These are phyloP conservation scores for Macrosteles quadrilineatus DNA, from an alignment of 1,140 invertebrate genomes.

Conservation along the genomic window DNA sequence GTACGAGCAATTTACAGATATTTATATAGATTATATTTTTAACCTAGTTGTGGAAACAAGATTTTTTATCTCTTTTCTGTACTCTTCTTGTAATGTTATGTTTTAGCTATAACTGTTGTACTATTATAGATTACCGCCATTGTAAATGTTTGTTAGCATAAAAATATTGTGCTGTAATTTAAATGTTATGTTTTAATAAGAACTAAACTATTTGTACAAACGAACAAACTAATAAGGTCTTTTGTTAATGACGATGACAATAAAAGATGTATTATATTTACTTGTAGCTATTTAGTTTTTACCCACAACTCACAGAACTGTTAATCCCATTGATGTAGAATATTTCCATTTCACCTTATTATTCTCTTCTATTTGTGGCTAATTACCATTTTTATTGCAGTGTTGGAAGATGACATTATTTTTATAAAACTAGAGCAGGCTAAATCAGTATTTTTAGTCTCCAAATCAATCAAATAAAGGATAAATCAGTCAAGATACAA, in stretches of 20 bases:
- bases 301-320: too few relatives aligned
- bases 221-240: slow-evolving; percentile 1
- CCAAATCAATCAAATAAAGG: too few relatives aligned
- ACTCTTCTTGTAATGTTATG: slow-evolving; percentile 2
- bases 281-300: too few relatives aligned
- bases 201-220: slow-evolving; percentile 16
- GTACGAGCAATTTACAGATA: background rate
- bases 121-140: background rate
- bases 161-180: slow-evolving; percentile 23
- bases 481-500: too few relatives aligned
- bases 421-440: too few relatives aligned
- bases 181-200: slow-evolving; percentile 21
- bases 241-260: slow-evolving; percentile 24
- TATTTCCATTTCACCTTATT: too few relatives aligned
- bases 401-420: too few relatives aligned
- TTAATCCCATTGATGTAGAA: too few relatives aligned
- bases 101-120: slow-evolving; percentile 18
- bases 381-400: too few relatives aligned
- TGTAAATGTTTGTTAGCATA: background rate
- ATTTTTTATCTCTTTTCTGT: slow-evolving; percentile 13
- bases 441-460: too few relatives aligned
- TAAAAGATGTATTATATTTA: slow-evolving; percentile 26
- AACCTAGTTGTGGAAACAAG: slow-evolving; percentile 12
- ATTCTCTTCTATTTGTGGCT: too few relatives aligned
- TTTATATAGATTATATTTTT: background rate